phyloP scores from a whole-genome alignment of 2,797 vertebrate genomes.

The Argyrosomus regius region DNA sequence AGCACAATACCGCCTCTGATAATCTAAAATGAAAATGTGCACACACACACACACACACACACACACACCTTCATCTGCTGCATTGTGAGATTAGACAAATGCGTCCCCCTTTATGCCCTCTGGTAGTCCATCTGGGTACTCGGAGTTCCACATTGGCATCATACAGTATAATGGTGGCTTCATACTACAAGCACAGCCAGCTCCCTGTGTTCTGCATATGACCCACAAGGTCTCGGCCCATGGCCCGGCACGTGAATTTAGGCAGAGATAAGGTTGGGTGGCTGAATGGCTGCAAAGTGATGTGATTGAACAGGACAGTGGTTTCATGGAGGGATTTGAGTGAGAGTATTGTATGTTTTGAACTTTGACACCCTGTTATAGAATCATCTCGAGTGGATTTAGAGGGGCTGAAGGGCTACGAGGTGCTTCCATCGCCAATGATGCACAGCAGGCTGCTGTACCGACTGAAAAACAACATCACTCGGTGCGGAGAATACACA shows the following conservation, averaged over 20 bases:
- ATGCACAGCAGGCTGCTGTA: constrained; percentile 34
- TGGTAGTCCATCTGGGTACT: constrained; percentile 21
- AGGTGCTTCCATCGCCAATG: constrained; percentile 43
- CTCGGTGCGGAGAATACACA: constrained; percentile 44
- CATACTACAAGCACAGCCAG: constrained; percentile 2
- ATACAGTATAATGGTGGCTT: constrained; percentile 2
- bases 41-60: not conserved
- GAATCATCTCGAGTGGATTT: constrained; percentile 65
- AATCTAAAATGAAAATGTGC: constrained; percentile 43
- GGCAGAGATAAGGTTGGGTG: constrained; percentile 7
- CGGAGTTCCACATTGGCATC: constrained; percentile 11
- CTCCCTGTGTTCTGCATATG: constrained; percentile 15
- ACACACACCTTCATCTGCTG: constrained; percentile 19
- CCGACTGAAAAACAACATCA: constrained; percentile 48
- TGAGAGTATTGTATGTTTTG: constrained; percentile 61
- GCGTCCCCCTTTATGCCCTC: constrained; percentile 29
- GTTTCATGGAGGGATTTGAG: constrained; percentile 47
- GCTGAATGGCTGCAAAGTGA: constrained; percentile 37
- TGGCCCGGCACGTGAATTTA: constrained; percentile 1
- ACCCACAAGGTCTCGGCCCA: constrained; percentile 20
- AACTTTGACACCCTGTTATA: constrained; percentile 66
- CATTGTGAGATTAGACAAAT: constrained; percentile 34
- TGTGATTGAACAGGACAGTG: constrained; percentile 55
- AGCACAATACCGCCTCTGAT: constrained; percentile 35
- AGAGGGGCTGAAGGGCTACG: constrained; percentile 50